Evolutionary conservation across 2,113 vertebrate species (phyloP).

Genomic region (Polyodon spathula): DNA sequence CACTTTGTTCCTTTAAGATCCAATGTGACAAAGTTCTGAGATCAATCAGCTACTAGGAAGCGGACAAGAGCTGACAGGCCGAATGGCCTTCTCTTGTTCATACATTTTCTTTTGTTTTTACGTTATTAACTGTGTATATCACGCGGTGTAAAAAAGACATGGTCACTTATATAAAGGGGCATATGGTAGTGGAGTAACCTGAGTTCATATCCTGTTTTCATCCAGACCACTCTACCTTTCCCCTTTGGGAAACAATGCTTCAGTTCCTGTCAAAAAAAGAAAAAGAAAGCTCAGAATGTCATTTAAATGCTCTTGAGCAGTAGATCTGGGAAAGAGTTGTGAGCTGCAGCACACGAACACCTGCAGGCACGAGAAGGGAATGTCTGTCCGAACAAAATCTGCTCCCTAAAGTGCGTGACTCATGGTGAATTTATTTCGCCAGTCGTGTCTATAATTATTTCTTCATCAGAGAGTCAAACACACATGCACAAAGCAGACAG

Average conservation of each 20-base stretch:
- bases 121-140: too few species aligned
- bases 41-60: too few species aligned
- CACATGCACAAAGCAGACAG: conserved; percentile 4
- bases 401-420: conserved; percentile 6
- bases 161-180: neutral
- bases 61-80: too few species aligned
- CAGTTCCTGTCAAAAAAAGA: neutral
- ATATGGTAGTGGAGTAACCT: neutral
- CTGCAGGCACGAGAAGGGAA: neutral
- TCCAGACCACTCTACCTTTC: neutral
- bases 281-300: neutral
- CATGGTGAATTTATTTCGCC: conserved; percentile 11
- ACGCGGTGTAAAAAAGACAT: too few species aligned
- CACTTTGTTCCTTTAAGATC: too few species aligned
- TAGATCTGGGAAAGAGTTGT: neutral
- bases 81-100: too few species aligned
- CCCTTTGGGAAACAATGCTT: neutral
- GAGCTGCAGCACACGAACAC: neutral
- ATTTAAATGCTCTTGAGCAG: neutral
- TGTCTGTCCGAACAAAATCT: neutral
- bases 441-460: neutral
- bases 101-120: too few species aligned
- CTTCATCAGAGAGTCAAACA: neutral
- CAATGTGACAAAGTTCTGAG: too few species aligned
- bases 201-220: conserved; percentile 3